Evolutionary conservation across 2,797 vertebrate species (phyloP).

Genomic region (Podarcis lilfordi): DNA sequence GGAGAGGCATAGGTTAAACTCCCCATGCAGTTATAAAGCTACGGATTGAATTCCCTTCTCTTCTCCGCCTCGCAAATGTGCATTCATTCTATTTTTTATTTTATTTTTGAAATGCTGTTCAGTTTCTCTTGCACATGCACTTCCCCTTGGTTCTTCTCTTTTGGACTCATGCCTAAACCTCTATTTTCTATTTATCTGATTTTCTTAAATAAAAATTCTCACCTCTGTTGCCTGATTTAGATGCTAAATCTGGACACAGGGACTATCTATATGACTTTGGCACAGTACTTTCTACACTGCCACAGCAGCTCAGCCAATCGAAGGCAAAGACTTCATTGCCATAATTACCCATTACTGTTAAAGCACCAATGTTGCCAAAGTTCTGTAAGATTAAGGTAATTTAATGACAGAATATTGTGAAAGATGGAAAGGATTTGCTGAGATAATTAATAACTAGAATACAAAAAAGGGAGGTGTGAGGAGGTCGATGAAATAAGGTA

Average conservation of each 20-base stretch:
- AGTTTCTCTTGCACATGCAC: not conserved
- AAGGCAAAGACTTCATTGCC: not conserved
- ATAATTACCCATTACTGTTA: not conserved
- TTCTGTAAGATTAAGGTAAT: not conserved
- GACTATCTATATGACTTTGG: not conserved
- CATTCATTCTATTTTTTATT: not conserved
- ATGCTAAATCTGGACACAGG: not conserved
- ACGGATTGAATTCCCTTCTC: not conserved
- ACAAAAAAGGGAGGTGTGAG: too few relatives aligned
- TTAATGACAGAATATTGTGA: too few relatives aligned
- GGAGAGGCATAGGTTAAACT: not conserved
- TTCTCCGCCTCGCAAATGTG: not conserved
- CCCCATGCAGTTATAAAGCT: not conserved
- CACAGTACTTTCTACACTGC: not conserved
- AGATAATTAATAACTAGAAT: too few relatives aligned
- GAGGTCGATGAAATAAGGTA: too few relatives aligned
- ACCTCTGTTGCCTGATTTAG: not conserved
- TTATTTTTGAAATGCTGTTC: not conserved
- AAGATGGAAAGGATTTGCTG: too few relatives aligned
- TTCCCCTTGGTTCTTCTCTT: not conserved
- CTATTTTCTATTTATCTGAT: not conserved
- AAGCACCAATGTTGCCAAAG: not conserved
- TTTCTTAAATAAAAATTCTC: not conserved
- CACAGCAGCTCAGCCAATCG: not conserved
- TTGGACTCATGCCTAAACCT: not conserved